These are phyloP conservation scores for Congeria kusceri DNA, from an alignment of 2,888 invertebrate genomes.

Conservation along the genomic window DNA sequence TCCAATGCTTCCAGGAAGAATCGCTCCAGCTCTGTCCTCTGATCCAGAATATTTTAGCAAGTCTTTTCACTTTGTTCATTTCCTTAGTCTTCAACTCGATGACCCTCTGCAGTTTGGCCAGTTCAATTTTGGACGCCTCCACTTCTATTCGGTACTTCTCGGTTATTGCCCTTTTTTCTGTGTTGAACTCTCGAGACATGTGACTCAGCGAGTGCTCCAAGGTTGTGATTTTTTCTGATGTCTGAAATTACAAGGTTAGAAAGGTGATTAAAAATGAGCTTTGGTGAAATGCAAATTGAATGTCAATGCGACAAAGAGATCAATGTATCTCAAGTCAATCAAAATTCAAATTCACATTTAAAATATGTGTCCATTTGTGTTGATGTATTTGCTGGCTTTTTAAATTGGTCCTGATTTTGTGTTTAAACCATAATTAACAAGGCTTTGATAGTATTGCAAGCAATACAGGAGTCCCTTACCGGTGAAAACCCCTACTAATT, in stretches of 20 bases:
- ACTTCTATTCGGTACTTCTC: constrained; percentile 76
- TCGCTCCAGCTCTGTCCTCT: constrained; percentile 84
- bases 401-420: no score
- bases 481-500: no score
- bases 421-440: no score
- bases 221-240: constrained; percentile 81
- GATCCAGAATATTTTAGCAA: constrained; percentile 85
- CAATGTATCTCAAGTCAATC: no score
- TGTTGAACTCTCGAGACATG: constrained; percentile 83
- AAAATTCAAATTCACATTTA: no score
- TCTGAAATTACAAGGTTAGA: constrained; percentile 65
- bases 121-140: constrained; percentile 80
- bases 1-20: constrained; percentile 85
- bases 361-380: no score
- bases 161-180: constrained; percentile 74
- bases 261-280: no score
- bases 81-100: constrained; percentile 84
- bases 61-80: constrained; percentile 84
- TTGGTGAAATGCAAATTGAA: no score
- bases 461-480: no score
- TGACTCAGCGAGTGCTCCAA: constrained; percentile 84
- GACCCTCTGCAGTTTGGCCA: constrained; percentile 82
- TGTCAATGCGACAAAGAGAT: no score
- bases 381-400: no score
- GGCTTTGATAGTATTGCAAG: no score